These are phyloP conservation scores for Apis laboriosa DNA, from an alignment of 1,140 invertebrate species.

Conservation along the genomic window DNA sequence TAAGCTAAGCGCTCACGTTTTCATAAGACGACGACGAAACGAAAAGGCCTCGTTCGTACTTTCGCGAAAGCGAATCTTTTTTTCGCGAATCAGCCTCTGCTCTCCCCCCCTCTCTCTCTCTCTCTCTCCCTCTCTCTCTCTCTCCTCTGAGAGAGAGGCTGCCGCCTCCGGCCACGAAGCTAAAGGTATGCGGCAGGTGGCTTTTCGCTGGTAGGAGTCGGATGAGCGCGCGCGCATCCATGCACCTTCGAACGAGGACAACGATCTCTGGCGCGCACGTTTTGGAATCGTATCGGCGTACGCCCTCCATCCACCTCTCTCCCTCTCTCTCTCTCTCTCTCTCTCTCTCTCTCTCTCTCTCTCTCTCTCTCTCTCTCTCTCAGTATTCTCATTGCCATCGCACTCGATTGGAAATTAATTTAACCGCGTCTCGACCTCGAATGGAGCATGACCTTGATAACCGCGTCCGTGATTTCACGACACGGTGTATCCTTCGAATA, in stretches of 20 bases:
- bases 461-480: too few relatives aligned
- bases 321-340: not conserved
- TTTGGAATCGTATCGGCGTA: slow-evolving; percentile 22
- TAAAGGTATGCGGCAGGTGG: slow-evolving; percentile 66
- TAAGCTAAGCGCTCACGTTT: not conserved
- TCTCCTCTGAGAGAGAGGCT: slow-evolving; percentile 7
- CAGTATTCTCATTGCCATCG: too few relatives aligned
- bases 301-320: not conserved
- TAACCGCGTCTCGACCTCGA: too few relatives aligned
- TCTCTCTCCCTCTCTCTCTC: not conserved
- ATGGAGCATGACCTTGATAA: too few relatives aligned
- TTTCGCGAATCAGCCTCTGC: slow-evolving; percentile 35
- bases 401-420: too few relatives aligned
- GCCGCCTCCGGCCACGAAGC: slow-evolving; percentile 44
- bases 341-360: too few relatives aligned
- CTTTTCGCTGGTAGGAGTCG: slow-evolving; percentile 52
- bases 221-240: slow-evolving; percentile 4
- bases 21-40: slow-evolving; percentile 29
- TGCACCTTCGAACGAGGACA: slow-evolving; percentile 51
- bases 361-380: not conserved
- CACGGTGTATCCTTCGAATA: too few relatives aligned
- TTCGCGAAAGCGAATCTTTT: slow-evolving; percentile 70
- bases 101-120: not conserved
- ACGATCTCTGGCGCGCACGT: slow-evolving; percentile 41
- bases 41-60: slow-evolving; percentile 51